These are phyloP conservation scores for Streblospio benedicti DNA, from an alignment of 1,140 invertebrate genomes.

Conservation along the genomic window DNA sequence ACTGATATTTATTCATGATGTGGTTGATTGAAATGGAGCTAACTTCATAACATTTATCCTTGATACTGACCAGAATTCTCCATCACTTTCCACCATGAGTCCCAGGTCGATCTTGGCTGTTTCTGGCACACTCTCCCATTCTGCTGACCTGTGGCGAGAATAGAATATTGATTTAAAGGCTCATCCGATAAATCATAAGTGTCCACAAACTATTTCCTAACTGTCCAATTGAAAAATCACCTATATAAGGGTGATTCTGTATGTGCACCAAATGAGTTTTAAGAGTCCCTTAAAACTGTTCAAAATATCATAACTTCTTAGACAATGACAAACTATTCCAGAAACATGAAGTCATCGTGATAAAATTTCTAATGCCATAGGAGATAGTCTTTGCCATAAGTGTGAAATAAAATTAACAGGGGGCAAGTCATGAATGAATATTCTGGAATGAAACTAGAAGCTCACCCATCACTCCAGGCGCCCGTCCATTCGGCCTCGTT, in stretches of 20 bases:
- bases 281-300: background rate
- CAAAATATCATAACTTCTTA: background rate
- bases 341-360: no score
- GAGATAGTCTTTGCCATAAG: no score
- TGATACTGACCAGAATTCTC: conserved; percentile 84
- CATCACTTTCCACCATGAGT: conserved; percentile 85
- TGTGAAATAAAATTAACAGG: no score
- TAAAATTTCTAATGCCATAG: no score
- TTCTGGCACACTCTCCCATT: conserved; percentile 87
- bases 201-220: background rate
- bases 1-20: no score
- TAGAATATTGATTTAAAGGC: background rate
- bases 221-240: background rate
- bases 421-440: background rate
- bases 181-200: background rate
- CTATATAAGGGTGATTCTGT: background rate
- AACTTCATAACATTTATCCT: no score
- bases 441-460: background rate
- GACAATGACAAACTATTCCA: background rate
- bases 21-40: no score
- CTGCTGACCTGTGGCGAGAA: conserved; percentile 48
- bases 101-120: conserved; percentile 81
- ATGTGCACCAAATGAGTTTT: background rate
- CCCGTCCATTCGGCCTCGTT: conserved; percentile 98
- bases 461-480: conserved; percentile 83